These are phyloP conservation scores for Picathartes gymnocephalus DNA, from an alignment of 2,113 vertebrate species.

Conservation along the genomic window DNA sequence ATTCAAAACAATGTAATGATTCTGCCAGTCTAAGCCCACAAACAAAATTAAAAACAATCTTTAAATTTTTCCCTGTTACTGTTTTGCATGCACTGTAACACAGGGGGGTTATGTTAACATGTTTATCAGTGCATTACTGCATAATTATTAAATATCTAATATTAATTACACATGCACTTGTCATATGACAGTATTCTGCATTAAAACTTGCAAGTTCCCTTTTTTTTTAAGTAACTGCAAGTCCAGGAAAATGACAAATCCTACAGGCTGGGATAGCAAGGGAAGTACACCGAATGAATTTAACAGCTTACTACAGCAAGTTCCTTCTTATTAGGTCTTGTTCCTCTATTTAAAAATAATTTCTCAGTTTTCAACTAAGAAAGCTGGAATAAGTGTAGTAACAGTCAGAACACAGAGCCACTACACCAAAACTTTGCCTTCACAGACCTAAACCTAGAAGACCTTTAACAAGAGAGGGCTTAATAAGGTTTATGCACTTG, in stretches of 20 bases:
- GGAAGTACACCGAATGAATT: background rate
- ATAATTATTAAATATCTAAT: background rate
- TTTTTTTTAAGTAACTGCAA: background rate
- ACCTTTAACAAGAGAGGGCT: background rate
- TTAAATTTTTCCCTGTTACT: background rate
- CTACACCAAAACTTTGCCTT: background rate
- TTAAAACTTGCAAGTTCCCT: background rate
- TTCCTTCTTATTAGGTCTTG: background rate
- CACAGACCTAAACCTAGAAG: background rate
- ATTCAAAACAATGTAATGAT: background rate
- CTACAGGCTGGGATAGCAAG: background rate
- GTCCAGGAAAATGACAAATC: background rate
- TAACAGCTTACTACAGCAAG: background rate
- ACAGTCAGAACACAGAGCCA: background rate
- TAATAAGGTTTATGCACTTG: background rate
- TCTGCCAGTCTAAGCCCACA: background rate
- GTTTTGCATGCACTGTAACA: background rate
- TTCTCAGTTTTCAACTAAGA: background rate
- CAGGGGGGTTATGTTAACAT: accelerated
- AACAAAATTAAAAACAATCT: background rate
- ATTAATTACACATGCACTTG: background rate
- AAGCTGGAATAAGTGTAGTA: background rate
- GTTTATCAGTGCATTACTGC: background rate
- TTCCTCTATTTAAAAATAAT: background rate
- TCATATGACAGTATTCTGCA: background rate